phyloP scores from a whole-genome alignment of 2,888 invertebrate species.

The Capitulum mitella region DNA sequence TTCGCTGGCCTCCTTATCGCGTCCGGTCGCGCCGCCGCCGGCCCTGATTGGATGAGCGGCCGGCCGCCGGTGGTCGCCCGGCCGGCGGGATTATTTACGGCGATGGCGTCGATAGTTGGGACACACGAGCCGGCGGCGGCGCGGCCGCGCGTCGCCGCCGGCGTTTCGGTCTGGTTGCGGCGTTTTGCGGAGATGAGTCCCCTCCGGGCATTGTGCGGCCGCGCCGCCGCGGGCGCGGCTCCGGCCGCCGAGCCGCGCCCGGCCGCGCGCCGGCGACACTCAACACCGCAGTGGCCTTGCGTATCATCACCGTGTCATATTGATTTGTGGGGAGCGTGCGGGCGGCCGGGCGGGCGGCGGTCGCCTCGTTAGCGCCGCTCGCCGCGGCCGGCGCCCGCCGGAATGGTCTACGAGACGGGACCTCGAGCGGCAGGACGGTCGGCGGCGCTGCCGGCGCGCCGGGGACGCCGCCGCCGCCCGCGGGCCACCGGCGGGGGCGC shows the following conservation, averaged over 20 bases:
- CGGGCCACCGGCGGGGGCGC: too few species aligned
- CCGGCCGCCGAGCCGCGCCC: not conserved
- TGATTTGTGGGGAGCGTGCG: not conserved
- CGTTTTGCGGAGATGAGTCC: not conserved
- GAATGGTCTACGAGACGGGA: too few species aligned
- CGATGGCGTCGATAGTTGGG: not conserved
- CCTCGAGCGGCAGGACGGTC: too few species aligned
- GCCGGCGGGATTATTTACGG: not conserved
- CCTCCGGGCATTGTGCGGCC: too few species aligned
- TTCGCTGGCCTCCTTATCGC: too few species aligned
- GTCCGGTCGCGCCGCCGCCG: not conserved
- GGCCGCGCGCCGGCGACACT: not conserved
- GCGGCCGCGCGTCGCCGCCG: not conserved
- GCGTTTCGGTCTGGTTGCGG: not conserved
- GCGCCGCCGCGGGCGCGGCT: too few species aligned
- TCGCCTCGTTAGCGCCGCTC: not conserved
- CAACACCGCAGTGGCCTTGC: conserved; percentile 18
- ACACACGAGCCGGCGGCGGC: not conserved
- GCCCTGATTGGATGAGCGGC: not conserved
- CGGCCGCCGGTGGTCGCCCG: not conserved
- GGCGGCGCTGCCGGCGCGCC: too few species aligned
- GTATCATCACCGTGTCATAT: conserved; percentile 21
- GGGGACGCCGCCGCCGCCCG: too few species aligned
- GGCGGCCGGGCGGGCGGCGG: not conserved
- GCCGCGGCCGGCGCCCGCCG: not conserved